phyloP scores from a whole-genome alignment of 2,888 invertebrate species.

The Acanthococcus lagerstroemiae region DNA sequence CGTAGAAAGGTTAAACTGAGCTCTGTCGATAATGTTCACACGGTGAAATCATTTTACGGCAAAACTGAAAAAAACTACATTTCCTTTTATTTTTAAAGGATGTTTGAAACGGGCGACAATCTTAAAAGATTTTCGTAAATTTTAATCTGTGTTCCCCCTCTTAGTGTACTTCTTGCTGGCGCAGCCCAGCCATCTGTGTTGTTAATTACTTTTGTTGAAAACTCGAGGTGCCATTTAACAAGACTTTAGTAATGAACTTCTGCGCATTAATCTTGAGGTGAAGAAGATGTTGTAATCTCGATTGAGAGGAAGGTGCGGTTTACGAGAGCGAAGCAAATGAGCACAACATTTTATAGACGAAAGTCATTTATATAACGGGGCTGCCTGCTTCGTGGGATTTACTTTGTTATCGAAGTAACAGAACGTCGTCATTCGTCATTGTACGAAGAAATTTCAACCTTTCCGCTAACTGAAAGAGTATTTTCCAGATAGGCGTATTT shows the following conservation, averaged over 20 bases:
- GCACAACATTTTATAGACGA: conserved; percentile 4
- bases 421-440: conserved; percentile 2
- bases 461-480: no score
- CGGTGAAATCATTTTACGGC: no score
- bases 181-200: conserved; percentile 6
- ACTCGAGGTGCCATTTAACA: conserved; percentile 15
- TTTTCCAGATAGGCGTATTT: no score
- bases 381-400: not conserved
- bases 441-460: not conserved
- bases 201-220: conserved; percentile 24
- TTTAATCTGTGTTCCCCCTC: not conserved
- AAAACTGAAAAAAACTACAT: no score
- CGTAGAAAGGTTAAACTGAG: no score
- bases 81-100: no score
- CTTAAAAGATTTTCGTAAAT: conserved; percentile 11
- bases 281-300: conserved; percentile 23
- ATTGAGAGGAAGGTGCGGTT: conserved; percentile 17
- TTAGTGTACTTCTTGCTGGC: no score
- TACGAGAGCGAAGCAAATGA: conserved; percentile 11
- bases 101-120: no score
- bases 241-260: conserved; percentile 17
- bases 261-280: conserved; percentile 20
- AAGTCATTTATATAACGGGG: conserved; percentile 16
- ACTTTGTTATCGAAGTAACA: not conserved
- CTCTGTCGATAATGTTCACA: no score